Evolutionary conservation across 2,888 invertebrate genomes (phyloP).

Genomic region (Parochlus steinenii): DNA sequence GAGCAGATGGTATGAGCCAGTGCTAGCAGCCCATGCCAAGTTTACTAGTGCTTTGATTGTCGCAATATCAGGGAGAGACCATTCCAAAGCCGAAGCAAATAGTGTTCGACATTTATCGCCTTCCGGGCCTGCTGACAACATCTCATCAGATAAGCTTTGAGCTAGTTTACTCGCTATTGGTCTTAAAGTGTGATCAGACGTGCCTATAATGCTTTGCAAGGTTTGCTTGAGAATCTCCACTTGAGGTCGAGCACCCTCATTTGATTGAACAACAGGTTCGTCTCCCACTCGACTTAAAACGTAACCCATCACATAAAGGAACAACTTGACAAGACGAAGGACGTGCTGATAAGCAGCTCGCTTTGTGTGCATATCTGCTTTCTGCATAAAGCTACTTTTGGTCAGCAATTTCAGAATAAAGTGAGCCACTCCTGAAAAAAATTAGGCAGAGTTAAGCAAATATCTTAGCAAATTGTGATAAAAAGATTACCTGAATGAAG

Average conservation of each 20-base stretch:
- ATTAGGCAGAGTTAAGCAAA: conserved; percentile 34
- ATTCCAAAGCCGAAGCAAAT: conserved; percentile 40
- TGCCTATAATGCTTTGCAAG: conserved; percentile 59
- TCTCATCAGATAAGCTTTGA: conserved; percentile 59
- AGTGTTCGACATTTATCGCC: conserved; percentile 34
- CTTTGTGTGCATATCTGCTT: conserved; percentile 58
- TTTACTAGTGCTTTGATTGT: conserved; percentile 59
- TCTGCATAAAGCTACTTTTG: conserved; percentile 68
- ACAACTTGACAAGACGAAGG: conserved; percentile 73
- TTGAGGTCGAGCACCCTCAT: conserved; percentile 30
- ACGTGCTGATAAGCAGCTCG: conserved; percentile 74
- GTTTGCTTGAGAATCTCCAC: conserved; percentile 63
- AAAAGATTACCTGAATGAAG: too few relatives aligned
- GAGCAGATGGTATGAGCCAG: conserved; percentile 48
- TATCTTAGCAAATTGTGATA: too few relatives aligned
- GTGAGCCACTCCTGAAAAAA: conserved; percentile 36
- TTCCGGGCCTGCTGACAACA: conserved; percentile 32
- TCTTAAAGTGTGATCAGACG: conserved; percentile 70
- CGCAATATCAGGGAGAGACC: conserved; percentile 54
- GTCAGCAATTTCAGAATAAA: conserved; percentile 63
- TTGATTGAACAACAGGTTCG: conserved; percentile 29
- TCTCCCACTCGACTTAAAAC: conserved; percentile 46
- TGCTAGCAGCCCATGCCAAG: conserved; percentile 63
- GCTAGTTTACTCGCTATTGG: conserved; percentile 72
- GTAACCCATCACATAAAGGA: conserved; percentile 74